Percentiles rank a stretch among this genome's conserved stretches.
These are phyloP conservation scores for Pemphigus obesinymphae DNA, from an alignment of 1,140 invertebrate species.

Conservation along the genomic window DNA sequence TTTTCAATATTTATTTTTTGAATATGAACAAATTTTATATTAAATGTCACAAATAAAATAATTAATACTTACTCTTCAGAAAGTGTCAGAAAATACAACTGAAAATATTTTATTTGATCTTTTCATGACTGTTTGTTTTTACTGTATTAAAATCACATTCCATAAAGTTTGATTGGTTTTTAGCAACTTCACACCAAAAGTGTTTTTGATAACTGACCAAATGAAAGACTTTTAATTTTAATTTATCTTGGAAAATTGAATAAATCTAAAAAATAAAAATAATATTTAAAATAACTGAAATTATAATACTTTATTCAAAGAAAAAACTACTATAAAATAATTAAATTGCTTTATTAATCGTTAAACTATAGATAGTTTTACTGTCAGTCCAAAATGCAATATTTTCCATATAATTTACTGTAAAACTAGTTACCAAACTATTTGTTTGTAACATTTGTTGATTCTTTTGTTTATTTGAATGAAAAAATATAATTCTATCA, in stretches of 20 bases:
- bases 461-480: slow-evolving; percentile 62
- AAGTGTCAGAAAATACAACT: background rate
- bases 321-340: slow-evolving; percentile 9
- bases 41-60: background rate
- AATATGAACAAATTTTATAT: background rate
- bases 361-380: slow-evolving; percentile 12
- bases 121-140: background rate
- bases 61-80: slow-evolving; percentile 1
- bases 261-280: slow-evolving; percentile 16
- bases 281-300: background rate
- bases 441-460: slow-evolving; percentile 48
- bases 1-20: slow-evolving; percentile 59
- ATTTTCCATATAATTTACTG: slow-evolving; percentile 1
- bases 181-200: slow-evolving; percentile 28
- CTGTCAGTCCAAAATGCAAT: slow-evolving; percentile 24
- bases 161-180: slow-evolving; percentile 14
- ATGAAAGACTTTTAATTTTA: slow-evolving; percentile 36
- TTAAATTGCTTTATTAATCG: slow-evolving; percentile 24
- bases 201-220: slow-evolving; percentile 37
- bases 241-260: background rate
- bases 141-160: background rate
- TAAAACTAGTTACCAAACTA: slow-evolving; percentile 41
- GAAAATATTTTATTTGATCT: slow-evolving; percentile 5
- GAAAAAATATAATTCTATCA: slow-evolving; percentile 56
- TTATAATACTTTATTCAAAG: background rate